Percentiles rank a stretch among this genome's conserved stretches.
Conservation (phyloP, 2,888 invertebrate species). For the Keiferia lycopersicella region DNA sequence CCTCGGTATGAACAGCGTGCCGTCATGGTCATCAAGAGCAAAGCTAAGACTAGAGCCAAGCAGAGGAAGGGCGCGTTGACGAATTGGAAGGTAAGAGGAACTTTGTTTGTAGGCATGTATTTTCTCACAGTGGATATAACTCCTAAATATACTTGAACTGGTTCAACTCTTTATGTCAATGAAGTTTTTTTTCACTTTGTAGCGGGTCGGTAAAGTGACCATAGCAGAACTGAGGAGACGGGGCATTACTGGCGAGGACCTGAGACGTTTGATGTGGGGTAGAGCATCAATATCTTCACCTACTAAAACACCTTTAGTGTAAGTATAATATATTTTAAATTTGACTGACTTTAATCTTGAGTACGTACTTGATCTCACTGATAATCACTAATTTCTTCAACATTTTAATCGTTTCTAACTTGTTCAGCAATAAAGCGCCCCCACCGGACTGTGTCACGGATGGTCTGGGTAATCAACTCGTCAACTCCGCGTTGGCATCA, state of each 20-base stretch:
- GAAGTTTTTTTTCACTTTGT: constrained; percentile 23
- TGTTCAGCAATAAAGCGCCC: constrained; percentile 52
- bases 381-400: no score
- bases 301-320: constrained; percentile 82
- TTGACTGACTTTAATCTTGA: no score
- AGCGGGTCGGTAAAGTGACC: constrained; percentile 94
- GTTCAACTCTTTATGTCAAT: neutral
- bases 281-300: constrained; percentile 93
- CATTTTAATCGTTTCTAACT: neutral
- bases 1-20: constrained; percentile 93
- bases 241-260: constrained; percentile 92
- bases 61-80: constrained; percentile 97
- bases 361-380: no score
- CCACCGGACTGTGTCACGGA: constrained; percentile 68
- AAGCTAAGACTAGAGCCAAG: constrained; percentile 96
- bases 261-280: constrained; percentile 95
- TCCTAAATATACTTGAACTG: no score
- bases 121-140: no score
- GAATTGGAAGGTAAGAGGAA: constrained; percentile 94
- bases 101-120: neutral
- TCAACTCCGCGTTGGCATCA: constrained; percentile 84
- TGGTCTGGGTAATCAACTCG: constrained; percentile 65
- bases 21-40: constrained; percentile 98
- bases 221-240: constrained; percentile 90
- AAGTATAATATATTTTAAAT: constrained; percentile 41